A percentile compares a stretch with the other conserved stretches of the same genome.
phyloP scores from a whole-genome alignment of 2,888 invertebrate species.

The Conus canariensis region DNA sequence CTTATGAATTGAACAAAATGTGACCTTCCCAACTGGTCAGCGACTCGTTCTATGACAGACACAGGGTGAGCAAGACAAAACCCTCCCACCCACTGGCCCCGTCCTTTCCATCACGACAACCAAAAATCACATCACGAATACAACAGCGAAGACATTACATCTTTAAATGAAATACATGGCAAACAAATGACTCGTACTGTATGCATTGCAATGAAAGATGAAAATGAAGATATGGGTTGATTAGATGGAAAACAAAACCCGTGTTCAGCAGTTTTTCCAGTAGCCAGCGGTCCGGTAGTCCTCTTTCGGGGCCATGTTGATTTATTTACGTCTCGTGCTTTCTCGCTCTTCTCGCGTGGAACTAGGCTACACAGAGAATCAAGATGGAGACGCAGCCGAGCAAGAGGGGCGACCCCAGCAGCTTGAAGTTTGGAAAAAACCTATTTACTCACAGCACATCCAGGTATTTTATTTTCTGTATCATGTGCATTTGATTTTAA shows the following conservation, averaged over 20 bases:
- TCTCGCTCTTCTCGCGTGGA: slow-evolving; percentile 31
- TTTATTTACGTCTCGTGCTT: slow-evolving; percentile 34
- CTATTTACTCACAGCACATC: slow-evolving; percentile 63
- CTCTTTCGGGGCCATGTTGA: slow-evolving; percentile 33
- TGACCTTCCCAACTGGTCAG: no score
- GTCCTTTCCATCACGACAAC: no score
- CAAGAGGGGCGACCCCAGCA: slow-evolving; percentile 50
- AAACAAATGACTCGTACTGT: slow-evolving; percentile 35
- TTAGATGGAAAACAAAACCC: slow-evolving; percentile 36
- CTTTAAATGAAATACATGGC: not conserved
- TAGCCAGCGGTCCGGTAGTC: not conserved
- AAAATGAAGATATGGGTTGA: slow-evolving; percentile 34
- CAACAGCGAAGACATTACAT: not conserved
- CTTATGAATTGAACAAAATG: no score
- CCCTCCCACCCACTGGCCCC: no score
- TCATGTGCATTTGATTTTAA: not conserved
- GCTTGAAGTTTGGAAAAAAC: slow-evolving; percentile 62
- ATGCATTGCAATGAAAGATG: slow-evolving; percentile 41
- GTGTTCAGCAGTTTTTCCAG: slow-evolving; percentile 30
- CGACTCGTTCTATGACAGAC: no score
- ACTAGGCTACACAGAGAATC: not conserved
- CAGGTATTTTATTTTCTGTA: slow-evolving; percentile 52
- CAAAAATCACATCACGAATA: no score
- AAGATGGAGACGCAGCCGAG: slow-evolving; percentile 31
- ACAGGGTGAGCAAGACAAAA: no score